Evolutionary conservation across 2,113 vertebrate species (phyloP), one percentile per base, ranked within the genome.

Genomic region (Aspiorhynchus laticeps): DNA sequence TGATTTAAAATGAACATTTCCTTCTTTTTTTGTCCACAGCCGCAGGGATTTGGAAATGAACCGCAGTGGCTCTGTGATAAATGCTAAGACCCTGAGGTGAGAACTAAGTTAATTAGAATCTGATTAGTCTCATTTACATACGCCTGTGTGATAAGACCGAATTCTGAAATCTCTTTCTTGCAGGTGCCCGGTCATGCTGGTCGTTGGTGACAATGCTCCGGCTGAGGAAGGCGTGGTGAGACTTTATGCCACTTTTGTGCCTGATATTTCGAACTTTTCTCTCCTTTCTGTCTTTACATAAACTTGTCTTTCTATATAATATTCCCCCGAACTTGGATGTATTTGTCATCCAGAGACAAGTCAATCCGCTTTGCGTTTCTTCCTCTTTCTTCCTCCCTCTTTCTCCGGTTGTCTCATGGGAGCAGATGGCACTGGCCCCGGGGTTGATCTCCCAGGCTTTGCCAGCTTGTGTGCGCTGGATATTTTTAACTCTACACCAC

Each of bases 161-260:
- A 1, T 81, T 59, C n/a, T 56, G 36, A 56, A 56, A 11, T 33
- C 5, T 51, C n/a, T n/a, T 67, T 76, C 21, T 86, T n/a, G 69
- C 89, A 99, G 98, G 92, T 98, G 98, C 92, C 97, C 97, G 0
- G 97, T 96, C 91, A 99, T 99, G 98, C 93, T 99, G 93, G 98
- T 99, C 33, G 98, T 99, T 0, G 98, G 98, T 80, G 98, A 99
- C 91, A 99, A 98, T 0, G 96, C 97, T 0, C 97, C 98, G 0
- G 97, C 97, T 0, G 98, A 98, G 91, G 98, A 99, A 21, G 96
- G 98, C 33, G 98, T 99, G 97, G 98, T 99, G 91, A 97, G 98
- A 92, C 63, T 78, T 46, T 28, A 1, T 9, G 67, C 28, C 38
- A 28, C 93, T 53, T 78, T 46, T 28, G 2, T 4, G 83, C 26